Conservation (phyloP, 2,888 invertebrate species). For the Erebia aethiops region DNA sequence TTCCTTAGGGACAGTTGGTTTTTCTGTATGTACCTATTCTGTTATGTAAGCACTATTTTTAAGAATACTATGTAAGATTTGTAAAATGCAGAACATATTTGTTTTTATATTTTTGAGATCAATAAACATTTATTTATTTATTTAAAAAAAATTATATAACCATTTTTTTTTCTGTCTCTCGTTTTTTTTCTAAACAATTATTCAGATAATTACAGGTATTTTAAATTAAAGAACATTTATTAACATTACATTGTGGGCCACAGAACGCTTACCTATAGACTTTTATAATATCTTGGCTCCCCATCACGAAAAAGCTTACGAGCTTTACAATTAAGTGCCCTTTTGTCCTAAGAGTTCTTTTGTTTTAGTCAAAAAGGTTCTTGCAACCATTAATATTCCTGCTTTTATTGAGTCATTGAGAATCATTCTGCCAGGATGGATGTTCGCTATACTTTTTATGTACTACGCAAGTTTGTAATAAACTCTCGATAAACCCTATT, state of each 20-base stretch:
- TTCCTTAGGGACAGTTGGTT: no score
- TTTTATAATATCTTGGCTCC: background rate
- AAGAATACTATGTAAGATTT: no score
- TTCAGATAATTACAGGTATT: background rate
- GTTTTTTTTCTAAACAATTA: background rate
- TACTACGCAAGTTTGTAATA: background rate
- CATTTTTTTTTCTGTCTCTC: no score
- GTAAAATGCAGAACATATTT: no score
- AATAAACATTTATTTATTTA: no score
- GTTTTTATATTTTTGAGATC: no score
- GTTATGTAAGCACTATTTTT: no score
- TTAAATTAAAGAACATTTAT: background rate
- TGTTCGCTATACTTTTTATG: background rate
- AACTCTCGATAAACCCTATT: background rate
- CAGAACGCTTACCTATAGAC: background rate
- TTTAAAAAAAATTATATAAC: no score
- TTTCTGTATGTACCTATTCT: no score
- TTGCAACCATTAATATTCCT: constrained; percentile 4
- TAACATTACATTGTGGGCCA: background rate
- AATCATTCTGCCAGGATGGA: background rate
- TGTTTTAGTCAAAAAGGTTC: constrained; percentile 10
- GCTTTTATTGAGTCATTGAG: constrained; percentile 1
- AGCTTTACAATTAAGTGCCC: constrained; percentile 9
- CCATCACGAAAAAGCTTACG: constrained; percentile 12
- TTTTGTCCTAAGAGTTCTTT: constrained; percentile 13